Conservation (phyloP, 2,888 invertebrate species). For the Podotricha telesiphe region DNA sequence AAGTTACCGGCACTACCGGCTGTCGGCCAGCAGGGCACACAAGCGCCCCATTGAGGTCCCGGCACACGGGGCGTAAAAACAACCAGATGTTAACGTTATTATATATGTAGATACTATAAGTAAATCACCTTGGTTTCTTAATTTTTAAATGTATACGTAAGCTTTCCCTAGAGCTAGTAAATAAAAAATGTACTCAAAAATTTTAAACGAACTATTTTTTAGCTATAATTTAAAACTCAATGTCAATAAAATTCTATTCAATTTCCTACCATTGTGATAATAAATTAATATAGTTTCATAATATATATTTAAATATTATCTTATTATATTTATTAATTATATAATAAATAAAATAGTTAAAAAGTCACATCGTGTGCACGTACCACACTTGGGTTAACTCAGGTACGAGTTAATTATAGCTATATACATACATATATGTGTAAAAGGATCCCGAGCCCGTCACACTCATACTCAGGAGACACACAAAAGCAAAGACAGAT, state of each 20-base stretch:
- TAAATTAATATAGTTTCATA: background rate
- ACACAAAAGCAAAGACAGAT: constrained; percentile 73
- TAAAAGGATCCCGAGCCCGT: constrained; percentile 76
- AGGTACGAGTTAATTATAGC: constrained; percentile 81
- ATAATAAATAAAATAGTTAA: background rate
- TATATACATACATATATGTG: constrained; percentile 65
- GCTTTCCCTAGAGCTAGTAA: too few species aligned
- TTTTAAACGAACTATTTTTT: too few species aligned
- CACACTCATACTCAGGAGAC: constrained; percentile 78
- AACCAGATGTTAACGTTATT: constrained; percentile 44
- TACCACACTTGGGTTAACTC: constrained; percentile 57
- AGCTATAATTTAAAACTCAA: too few species aligned
- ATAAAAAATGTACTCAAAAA: too few species aligned
- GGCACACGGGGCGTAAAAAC: constrained; percentile 65
- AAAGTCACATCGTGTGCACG: constrained; percentile 39
- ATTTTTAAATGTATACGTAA: too few species aligned
- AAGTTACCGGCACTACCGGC: constrained; percentile 80
- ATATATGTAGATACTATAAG: background rate
- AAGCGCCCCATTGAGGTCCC: constrained; percentile 60
- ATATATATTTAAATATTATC: background rate
- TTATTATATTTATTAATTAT: background rate
- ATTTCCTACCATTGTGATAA: background rate
- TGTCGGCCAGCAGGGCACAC: constrained; percentile 69
- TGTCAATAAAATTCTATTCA: background rate
- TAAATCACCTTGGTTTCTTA: too few species aligned